phyloP scores from a whole-genome alignment of 2,888 invertebrate genomes.

The Lasioglossum zephyrum region DNA sequence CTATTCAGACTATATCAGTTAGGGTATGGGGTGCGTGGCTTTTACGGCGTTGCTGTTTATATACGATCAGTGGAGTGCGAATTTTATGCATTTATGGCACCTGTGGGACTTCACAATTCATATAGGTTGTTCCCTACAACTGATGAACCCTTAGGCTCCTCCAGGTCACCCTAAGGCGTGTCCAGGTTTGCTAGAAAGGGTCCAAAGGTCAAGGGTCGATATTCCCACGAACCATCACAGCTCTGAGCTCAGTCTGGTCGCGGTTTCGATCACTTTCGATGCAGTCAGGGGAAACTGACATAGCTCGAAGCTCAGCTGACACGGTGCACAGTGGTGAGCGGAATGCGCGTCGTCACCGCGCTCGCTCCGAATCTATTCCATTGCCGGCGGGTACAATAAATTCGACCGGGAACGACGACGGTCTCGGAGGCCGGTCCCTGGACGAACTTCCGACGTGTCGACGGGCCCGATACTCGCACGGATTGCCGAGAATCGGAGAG shows the following conservation, averaged over 20 bases:
- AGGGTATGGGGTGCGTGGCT: too few relatives aligned
- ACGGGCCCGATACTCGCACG: conserved; percentile 41
- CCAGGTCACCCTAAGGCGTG: too few relatives aligned
- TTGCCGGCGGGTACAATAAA: background rate
- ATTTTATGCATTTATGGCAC: too few relatives aligned
- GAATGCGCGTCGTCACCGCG: conserved; percentile 64
- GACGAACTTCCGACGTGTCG: background rate
- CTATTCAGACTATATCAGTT: too few relatives aligned
- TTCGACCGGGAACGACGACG: conserved; percentile 11
- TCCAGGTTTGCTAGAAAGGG: background rate
- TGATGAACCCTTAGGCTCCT: too few relatives aligned
- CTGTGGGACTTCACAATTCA: too few relatives aligned
- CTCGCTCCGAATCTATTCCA: conserved; percentile 33
- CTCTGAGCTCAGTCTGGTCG: background rate
- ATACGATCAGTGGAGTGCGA: too few relatives aligned
- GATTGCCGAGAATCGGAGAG: conserved; percentile 45
- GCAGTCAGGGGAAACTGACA: conserved; percentile 45
- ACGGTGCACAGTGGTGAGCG: conserved; percentile 38
- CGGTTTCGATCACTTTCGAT: conserved; percentile 46
- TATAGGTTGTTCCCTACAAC: too few relatives aligned
- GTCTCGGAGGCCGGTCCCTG: background rate
- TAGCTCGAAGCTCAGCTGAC: conserved; percentile 28
- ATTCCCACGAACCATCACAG: background rate
- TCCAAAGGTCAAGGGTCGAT: background rate
- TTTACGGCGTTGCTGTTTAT: too few relatives aligned